A percentile compares a stretch with the other conserved stretches of the same genome.
Evolutionary conservation across 2,113 vertebrate species (phyloP).

Genomic region (Meles meles): DNA sequence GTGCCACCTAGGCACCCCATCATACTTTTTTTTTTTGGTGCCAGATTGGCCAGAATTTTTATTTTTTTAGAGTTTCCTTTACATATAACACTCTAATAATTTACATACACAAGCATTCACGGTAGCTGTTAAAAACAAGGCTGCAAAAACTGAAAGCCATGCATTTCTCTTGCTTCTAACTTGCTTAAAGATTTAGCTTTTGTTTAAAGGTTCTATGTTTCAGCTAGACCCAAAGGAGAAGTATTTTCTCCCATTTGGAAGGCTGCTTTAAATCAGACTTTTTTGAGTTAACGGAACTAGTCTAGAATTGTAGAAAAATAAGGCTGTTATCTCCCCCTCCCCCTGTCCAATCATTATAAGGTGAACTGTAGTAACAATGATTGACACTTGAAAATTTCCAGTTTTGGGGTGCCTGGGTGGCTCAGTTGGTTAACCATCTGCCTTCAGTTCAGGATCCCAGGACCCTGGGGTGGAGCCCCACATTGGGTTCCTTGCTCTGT

Average conservation of each 20-base stretch:
- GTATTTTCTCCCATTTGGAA: slow-evolving; percentile 33
- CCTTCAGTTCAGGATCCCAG: too few relatives aligned
- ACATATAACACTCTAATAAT: not conserved
- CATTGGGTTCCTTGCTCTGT: too few relatives aligned
- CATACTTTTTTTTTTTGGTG: not conserved
- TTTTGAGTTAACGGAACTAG: slow-evolving; percentile 1
- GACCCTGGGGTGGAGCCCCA: too few relatives aligned
- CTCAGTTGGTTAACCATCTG: too few relatives aligned
- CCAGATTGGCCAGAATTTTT: not conserved
- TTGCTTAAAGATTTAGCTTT: slow-evolving; percentile 46
- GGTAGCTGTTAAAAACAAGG: not conserved
- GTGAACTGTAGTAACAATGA: slow-evolving; percentile 27
- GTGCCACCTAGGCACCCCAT: not conserved
- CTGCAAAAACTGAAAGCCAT: not conserved
- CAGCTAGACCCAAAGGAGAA: slow-evolving; percentile 5
- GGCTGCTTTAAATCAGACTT: slow-evolving; percentile 45
- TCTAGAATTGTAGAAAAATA: not conserved
- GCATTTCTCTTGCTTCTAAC: slow-evolving; percentile 35
- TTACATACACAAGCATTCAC: slow-evolving; percentile 24
- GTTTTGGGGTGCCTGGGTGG: not conserved
- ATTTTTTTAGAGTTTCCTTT: slow-evolving; percentile 28
- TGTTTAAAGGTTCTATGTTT: slow-evolving; percentile 38
- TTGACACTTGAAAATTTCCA: slow-evolving; percentile 23
- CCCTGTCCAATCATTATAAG: not conserved
- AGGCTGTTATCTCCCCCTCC: not conserved